Percentiles rank a stretch among this genome's conserved stretches.
These are phyloP conservation scores for Leptinotarsa haldemani DNA, from an alignment of 2,888 invertebrate genomes.

Conservation along the genomic window DNA sequence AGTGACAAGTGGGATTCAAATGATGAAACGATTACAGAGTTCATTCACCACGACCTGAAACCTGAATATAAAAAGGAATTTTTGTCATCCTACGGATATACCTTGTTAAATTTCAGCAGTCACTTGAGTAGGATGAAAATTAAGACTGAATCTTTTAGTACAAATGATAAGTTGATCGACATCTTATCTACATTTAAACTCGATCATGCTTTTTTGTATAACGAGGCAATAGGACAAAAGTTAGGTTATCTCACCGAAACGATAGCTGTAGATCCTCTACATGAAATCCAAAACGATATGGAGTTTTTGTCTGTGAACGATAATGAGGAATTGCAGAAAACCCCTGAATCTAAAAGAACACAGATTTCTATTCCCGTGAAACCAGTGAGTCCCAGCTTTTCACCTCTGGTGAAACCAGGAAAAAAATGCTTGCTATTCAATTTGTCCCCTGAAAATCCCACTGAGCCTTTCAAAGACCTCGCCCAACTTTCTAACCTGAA, in stretches of 20 bases:
- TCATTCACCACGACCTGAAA: slow-evolving; percentile 34
- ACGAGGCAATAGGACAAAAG: slow-evolving; percentile 50
- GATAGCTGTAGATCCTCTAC: slow-evolving; percentile 10
- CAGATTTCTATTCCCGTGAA: slow-evolving; percentile 37
- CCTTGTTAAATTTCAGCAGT: slow-evolving; percentile 51
- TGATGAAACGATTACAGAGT: slow-evolving; percentile 25
- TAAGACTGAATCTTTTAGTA: slow-evolving; percentile 43
- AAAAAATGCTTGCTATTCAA: slow-evolving; percentile 38
- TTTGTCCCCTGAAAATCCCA: slow-evolving; percentile 27
- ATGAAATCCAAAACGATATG: slow-evolving; percentile 19
- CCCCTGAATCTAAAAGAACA: slow-evolving; percentile 42
- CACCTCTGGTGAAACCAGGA: slow-evolving; percentile 26
- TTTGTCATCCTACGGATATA: slow-evolving; percentile 41
- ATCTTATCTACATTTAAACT: slow-evolving; percentile 44
- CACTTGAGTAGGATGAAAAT: slow-evolving; percentile 40
- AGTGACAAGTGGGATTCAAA: slow-evolving; percentile 36
- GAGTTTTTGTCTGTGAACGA: slow-evolving; percentile 23
- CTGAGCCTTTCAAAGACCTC: not conserved
- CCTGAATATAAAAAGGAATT: slow-evolving; percentile 44
- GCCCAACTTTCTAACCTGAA: not conserved
- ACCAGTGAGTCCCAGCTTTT: not conserved
- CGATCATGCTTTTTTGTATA: slow-evolving; percentile 49
- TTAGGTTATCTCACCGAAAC: slow-evolving; percentile 40
- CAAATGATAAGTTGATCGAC: slow-evolving; percentile 46
- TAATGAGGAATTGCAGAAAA: slow-evolving; percentile 25